Percentiles rank a stretch among this genome's conserved stretches.
Conservation (phyloP, 2,797 vertebrate genomes). For the Sebastes hubbsi region DNA sequence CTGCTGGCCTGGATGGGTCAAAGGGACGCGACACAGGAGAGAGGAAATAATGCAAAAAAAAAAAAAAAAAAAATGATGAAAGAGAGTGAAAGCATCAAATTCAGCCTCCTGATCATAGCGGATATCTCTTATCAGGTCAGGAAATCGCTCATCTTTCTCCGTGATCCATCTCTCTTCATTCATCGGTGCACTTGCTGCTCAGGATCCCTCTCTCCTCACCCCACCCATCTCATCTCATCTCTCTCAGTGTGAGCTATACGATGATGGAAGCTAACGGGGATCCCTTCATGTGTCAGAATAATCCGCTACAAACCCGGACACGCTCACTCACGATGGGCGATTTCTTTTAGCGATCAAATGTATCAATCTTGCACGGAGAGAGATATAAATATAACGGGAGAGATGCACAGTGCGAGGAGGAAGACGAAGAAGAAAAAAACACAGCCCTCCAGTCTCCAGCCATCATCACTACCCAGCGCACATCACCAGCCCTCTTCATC, state of each 20-base stretch:
- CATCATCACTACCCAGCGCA: conserved; percentile 77
- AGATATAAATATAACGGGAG: background rate
- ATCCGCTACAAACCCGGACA: conserved; percentile 17
- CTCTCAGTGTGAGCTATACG: conserved; percentile 57
- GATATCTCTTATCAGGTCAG: background rate
- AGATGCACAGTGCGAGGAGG: conserved; percentile 1
- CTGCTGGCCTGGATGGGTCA: conserved; percentile 25
- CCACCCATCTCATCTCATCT: conserved; percentile 78
- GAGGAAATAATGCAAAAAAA: background rate
- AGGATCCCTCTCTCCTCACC: conserved; percentile 69
- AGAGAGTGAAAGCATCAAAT: background rate
- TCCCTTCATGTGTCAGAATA: conserved; percentile 59
- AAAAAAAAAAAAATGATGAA: background rate
- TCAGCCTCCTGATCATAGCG: background rate
- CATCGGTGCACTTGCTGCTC: conserved; percentile 65
- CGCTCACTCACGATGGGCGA: background rate
- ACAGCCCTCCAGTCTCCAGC: conserved; percentile 58
- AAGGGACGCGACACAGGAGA: background rate
- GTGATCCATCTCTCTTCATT: conserved; percentile 44
- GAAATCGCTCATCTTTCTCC: background rate
- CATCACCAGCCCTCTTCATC: conserved; percentile 59
- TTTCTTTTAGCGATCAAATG: background rate
- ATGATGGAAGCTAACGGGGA: conserved; percentile 71
- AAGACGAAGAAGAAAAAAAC: background rate
- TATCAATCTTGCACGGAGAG: background rate